Base-by-base conservation (phyloP, 2,888 invertebrate genomes). In the Drosophila vallismaia region DNA sequence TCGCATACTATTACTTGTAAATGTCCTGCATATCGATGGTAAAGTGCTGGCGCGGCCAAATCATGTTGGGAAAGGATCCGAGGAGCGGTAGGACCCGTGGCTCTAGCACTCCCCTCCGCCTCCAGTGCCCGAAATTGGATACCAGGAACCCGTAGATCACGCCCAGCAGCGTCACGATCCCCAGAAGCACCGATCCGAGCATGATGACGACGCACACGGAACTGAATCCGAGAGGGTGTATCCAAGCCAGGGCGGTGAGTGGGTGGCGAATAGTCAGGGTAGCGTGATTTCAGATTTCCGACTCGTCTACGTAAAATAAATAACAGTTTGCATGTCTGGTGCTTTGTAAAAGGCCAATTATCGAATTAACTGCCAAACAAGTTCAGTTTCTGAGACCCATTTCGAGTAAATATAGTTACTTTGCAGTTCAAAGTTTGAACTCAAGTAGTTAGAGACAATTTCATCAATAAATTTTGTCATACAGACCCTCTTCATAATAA, bases 51-150 rank as follows among this genome's bases (percentile, higher is more conserved):
- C 79, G 81, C 2, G 88, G 81, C 38, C 84, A 79, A 1, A 92
- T 44, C 12, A 89, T 74, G 29, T 77, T 88, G 4, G 90, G 90
- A 40, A 91, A 79, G 53, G 90, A 92, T 1, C 93, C 93, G 31
- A 92, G 79, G 0, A 91, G 66, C 0, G 90, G 79, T 9, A 66
- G 59, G 0, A 92, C 91, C 24, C 77, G 78, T 0, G 92, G 92
- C 14, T 91, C 91, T 1, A 74, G 75, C 0, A 93, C 88, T 3
- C 89, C 90, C 3, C 88, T 89, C 24, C 79, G 88, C 2, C 89
- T 88, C 93, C 93, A 93, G 60, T 91, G 91, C 4, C 89, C 79
- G 42, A 89, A 92, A 45, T 89, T 90, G 79, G 90, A 91, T 10
- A 80, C 86, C 2, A 91, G 75, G 74, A 89, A 91, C 14, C 52